Evolutionary conservation across 2,113 vertebrate species (phyloP).

Genomic region (Paradoxurus hermaphroditus): DNA sequence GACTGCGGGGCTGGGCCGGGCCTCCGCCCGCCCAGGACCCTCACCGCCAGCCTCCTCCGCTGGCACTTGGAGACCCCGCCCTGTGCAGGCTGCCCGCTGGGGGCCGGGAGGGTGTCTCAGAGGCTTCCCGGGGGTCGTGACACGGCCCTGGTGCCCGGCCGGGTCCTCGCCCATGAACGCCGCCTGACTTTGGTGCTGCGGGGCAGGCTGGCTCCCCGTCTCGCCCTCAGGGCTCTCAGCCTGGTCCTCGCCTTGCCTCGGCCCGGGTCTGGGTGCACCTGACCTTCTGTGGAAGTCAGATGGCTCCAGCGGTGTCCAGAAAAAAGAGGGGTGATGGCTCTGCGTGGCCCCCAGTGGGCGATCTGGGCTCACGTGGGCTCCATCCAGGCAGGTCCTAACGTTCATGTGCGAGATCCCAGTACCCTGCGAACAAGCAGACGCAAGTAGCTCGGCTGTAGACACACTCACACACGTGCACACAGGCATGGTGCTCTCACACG

Average conservation of each 20-base stretch:
- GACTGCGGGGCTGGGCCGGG: neutral
- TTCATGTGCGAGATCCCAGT: too few species aligned
- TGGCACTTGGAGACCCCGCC: neutral
- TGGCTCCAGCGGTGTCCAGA: rapidly evolving
- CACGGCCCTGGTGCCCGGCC: neutral
- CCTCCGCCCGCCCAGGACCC: neutral
- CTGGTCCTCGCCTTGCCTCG: neutral
- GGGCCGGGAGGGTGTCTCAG: neutral
- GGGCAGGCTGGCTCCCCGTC: neutral
- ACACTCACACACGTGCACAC: neutral
- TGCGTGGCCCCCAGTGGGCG: too few species aligned
- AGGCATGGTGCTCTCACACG: too few species aligned
- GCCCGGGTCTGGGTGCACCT: too few species aligned
- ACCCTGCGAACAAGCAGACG: neutral
- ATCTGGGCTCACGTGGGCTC: neutral
- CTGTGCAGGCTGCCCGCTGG: neutral
- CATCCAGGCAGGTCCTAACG: rapidly evolving
- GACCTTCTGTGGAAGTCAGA: neutral
- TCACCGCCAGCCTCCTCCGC: rapidly evolving
- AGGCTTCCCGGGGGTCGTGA: neutral
- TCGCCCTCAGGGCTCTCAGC: neutral
- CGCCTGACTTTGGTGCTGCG: too few species aligned
- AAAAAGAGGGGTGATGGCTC: rapidly evolving
- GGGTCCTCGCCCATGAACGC: neutral
- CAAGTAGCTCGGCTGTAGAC: neutral